Conservation (phyloP, 2,888 invertebrate species). For the Euplagia quadripunctaria region DNA sequence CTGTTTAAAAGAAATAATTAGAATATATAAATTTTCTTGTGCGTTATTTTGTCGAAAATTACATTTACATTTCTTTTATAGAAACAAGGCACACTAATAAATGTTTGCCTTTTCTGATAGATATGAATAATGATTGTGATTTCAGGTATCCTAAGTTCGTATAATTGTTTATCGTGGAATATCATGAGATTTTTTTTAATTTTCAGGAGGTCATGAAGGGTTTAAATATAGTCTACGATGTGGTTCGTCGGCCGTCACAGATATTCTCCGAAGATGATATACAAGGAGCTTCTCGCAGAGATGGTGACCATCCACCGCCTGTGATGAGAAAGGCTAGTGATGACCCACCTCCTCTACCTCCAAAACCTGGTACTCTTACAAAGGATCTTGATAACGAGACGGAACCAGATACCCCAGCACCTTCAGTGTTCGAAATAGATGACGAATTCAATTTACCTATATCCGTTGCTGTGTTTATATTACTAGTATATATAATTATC, state of each 20-base stretch:
- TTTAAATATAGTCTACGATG: slow-evolving; percentile 93
- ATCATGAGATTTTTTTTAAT: slow-evolving; percentile 21
- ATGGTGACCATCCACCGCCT: slow-evolving; percentile 59
- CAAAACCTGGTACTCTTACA: slow-evolving; percentile 70
- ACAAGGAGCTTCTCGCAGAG: slow-evolving; percentile 50
- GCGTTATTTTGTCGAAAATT: slow-evolving; percentile 29
- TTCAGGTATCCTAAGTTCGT: slow-evolving; percentile 52
- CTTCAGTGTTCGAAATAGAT: slow-evolving; percentile 93
- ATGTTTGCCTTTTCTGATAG: slow-evolving; percentile 58
- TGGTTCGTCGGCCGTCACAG: slow-evolving; percentile 92
- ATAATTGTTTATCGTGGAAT: background rate
- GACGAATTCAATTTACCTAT: slow-evolving; percentile 98
- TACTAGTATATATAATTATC: slow-evolving; percentile 94
- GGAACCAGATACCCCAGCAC: slow-evolving; percentile 92
- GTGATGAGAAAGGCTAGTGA: slow-evolving; percentile 74
- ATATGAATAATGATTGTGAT: slow-evolving; percentile 64
- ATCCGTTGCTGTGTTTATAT: slow-evolving; percentile 94
- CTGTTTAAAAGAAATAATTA: background rate
- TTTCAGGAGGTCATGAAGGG: slow-evolving; percentile 94
- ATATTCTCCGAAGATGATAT: slow-evolving; percentile 87
- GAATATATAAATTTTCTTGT: no score
- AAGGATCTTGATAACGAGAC: slow-evolving; percentile 77
- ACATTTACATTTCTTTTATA: no score
- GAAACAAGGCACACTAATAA: no score
- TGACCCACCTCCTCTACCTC: slow-evolving; percentile 79